Percentiles rank a stretch among this genome's conserved stretches.
phyloP scores from a whole-genome alignment of 2,797 vertebrate species.

The Leptoclinus maculatus region DNA sequence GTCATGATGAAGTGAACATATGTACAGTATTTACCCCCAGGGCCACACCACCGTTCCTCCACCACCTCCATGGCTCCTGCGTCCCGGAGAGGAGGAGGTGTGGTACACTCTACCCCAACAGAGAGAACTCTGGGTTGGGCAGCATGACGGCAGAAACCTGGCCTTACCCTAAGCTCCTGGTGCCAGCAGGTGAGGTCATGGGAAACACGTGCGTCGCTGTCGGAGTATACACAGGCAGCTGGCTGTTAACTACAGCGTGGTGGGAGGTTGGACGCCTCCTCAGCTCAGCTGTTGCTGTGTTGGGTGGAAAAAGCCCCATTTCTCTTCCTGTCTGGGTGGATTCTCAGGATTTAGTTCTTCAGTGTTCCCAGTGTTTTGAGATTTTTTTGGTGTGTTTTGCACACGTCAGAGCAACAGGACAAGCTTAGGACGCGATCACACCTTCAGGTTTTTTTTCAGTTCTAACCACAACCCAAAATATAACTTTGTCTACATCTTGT shows the following conservation, averaged over 20 bases:
- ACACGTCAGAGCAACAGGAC: not conserved
- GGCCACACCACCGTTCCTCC: constrained; percentile 3
- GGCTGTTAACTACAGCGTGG: constrained; percentile 68
- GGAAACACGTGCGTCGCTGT: constrained; percentile 65
- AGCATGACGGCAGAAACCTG: constrained; percentile 59
- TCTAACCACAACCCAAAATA: not conserved
- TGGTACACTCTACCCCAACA: constrained; percentile 36
- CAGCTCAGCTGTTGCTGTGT: constrained; percentile 57
- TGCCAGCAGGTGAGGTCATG: constrained; percentile 84
- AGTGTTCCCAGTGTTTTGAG: not conserved
- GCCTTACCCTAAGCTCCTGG: constrained; percentile 35
- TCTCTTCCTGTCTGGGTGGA: constrained; percentile 24
- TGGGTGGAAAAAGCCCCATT: constrained; percentile 43
- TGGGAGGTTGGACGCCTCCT: constrained; percentile 59
- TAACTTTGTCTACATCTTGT: not conserved
- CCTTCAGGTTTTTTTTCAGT: not conserved
- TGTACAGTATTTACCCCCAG: constrained; percentile 5
- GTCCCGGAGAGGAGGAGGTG: constrained; percentile 36
- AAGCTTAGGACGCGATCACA: not conserved
- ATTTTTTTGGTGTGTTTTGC: not conserved
- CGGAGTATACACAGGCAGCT: constrained; percentile 66
- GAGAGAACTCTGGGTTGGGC: constrained; percentile 55
- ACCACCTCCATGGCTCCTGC: constrained; percentile 8
- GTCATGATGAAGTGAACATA: not conserved
- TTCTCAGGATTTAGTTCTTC: too few species aligned